These are phyloP conservation scores for Procambarus clarkii DNA, from an alignment of 1,140 invertebrate species.

Conservation along the genomic window DNA sequence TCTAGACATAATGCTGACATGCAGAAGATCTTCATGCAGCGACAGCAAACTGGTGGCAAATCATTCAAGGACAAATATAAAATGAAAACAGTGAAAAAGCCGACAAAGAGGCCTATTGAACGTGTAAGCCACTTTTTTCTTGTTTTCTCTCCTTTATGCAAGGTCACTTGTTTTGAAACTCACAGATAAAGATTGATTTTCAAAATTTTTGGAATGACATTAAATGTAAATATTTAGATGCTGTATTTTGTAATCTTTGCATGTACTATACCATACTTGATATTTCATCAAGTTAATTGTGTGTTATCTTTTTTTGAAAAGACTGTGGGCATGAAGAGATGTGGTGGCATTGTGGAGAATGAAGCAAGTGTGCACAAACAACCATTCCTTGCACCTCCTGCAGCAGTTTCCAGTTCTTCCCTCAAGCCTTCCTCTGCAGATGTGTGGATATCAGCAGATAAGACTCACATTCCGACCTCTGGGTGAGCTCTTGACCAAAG, in stretches of 20 bases:
- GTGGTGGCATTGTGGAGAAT: conserved; percentile 24
- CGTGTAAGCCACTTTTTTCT: conserved; percentile 25
- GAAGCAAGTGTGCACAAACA: conserved; percentile 44
- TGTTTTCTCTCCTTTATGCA: no score
- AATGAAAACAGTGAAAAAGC: conserved; percentile 41
- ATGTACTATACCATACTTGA: no score
- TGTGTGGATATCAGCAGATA: conserved; percentile 32
- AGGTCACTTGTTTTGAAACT: no score
- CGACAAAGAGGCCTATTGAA: conserved; percentile 40
- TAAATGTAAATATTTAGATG: no score
- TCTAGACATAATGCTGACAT: conserved; percentile 85
- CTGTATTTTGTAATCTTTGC: no score
- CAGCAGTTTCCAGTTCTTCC: conserved; percentile 22
- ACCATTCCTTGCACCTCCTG: conserved; percentile 40
- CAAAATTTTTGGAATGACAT: no score
- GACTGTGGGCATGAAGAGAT: conserved; percentile 24
- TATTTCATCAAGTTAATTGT: no score
- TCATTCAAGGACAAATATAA: conserved; percentile 40
- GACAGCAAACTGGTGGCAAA: conserved; percentile 78
- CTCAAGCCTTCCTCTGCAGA: conserved; percentile 44
- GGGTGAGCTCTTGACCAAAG: background rate
- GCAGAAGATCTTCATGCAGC: conserved; percentile 85
- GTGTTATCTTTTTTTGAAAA: background rate
- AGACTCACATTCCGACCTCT: conserved; percentile 1
- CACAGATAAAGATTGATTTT: no score